Evolutionary conservation across 1,140 invertebrate species (phyloP).

Genomic region (Caligus rogercresseyi): DNA sequence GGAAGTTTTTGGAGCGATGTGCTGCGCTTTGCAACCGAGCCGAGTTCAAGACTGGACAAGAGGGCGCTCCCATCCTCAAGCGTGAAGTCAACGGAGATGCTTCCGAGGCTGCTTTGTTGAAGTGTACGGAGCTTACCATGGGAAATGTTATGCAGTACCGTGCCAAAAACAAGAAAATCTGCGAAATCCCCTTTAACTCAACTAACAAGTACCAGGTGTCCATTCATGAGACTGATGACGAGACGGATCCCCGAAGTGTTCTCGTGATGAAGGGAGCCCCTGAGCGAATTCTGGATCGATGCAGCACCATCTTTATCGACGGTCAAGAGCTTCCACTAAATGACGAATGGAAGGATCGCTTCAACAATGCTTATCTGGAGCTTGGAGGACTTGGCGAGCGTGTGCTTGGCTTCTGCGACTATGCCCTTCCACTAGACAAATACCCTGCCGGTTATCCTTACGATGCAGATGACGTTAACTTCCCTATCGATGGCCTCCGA

Average conservation of each 20-base stretch:
- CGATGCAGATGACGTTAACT: conserved; percentile 46
- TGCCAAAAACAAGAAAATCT: conserved; percentile 78
- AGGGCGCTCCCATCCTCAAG: conserved; percentile 76
- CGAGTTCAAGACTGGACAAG: conserved; percentile 86
- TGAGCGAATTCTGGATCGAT: conserved; percentile 89
- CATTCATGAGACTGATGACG: conserved; percentile 81
- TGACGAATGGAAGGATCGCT: conserved; percentile 91
- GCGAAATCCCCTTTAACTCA: conserved; percentile 97
- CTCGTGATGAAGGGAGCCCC: conserved; percentile 99
- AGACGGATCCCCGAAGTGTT: conserved; percentile 70
- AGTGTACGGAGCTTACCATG: conserved; percentile 85
- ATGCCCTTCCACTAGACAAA: conserved; percentile 30
- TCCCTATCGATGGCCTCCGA: conserved; percentile 45
- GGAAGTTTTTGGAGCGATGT: conserved; percentile 76
- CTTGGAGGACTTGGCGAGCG: conserved; percentile 93
- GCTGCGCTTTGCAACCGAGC: conserved; percentile 90
- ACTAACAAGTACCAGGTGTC: conserved; percentile 96
- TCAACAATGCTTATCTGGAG: conserved; percentile 95
- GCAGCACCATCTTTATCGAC: conserved; percentile 85
- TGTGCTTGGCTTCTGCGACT: conserved; percentile 59
- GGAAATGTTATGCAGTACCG: conserved; percentile 78
- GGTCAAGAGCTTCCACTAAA: conserved; percentile 86
- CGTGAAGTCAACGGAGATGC: conserved; percentile 63
- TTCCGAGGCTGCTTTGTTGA: conserved; percentile 84
- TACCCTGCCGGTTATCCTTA: conserved; percentile 35